Evolutionary conservation across 2,888 invertebrate genomes (phyloP).

Genomic region (Coelinius sp.): DNA sequence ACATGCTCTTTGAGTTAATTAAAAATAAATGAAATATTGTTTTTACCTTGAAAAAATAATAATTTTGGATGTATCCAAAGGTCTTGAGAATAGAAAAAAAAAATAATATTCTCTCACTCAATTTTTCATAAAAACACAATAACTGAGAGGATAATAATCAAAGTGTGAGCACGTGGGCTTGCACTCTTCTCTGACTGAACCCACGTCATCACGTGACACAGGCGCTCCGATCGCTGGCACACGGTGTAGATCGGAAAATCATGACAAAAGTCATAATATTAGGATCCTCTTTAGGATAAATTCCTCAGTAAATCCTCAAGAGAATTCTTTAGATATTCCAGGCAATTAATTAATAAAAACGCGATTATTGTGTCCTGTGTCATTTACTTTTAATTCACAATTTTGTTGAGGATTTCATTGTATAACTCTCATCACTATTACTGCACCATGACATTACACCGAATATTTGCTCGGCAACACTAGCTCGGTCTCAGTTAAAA

Average conservation of each 20-base stretch:
- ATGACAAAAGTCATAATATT: neutral
- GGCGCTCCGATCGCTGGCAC: neutral
- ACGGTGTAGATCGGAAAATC: neutral
- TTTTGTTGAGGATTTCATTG: neutral
- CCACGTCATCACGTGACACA: slow-evolving; percentile 16
- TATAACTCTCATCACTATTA: neutral
- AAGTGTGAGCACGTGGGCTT: slow-evolving; percentile 7
- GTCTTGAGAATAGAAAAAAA: no score
- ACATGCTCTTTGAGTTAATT: no score
- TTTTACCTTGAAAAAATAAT: no score
- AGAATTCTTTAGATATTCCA: neutral
- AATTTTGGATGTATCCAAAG: no score
- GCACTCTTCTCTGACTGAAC: neutral
- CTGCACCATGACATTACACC: neutral
- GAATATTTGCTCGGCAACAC: slow-evolving; percentile 26
- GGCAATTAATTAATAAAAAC: no score
- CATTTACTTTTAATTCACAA: neutral
- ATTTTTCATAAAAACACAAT: neutral
- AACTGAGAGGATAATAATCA: neutral
- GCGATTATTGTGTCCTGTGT: no score
- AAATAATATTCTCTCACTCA: neutral
- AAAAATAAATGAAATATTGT: no score
- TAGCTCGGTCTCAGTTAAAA: slow-evolving; percentile 23
- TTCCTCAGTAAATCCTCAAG: neutral
- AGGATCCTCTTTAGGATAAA: neutral